Evolutionary conservation across 2,113 vertebrate species (phyloP).

Genomic region (Sardina pilchardus): DNA sequence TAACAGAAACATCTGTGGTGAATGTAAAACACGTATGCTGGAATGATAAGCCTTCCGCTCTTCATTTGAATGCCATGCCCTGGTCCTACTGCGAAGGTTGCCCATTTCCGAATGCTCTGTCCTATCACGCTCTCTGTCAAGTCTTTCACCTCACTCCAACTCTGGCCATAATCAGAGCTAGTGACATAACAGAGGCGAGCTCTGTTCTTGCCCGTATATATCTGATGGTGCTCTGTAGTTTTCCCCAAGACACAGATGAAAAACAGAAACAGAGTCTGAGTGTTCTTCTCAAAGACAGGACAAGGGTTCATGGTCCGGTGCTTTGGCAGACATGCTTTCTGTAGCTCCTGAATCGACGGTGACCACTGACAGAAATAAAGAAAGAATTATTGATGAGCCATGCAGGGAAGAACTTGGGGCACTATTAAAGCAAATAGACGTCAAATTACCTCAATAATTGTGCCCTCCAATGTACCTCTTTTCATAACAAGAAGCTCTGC

Average conservation of each 20-base stretch:
- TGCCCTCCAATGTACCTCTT: slow-evolving; percentile 66
- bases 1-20: slow-evolving; percentile 56
- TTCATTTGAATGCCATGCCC: slow-evolving; percentile 86
- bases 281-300: slow-evolving; percentile 72
- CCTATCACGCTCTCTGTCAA: slow-evolving; percentile 84
- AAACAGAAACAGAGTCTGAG: slow-evolving; percentile 79
- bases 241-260: slow-evolving; percentile 81
- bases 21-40: slow-evolving; percentile 81
- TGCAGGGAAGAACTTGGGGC: background rate
- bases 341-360: slow-evolving; percentile 59
- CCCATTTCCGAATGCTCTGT: slow-evolving; percentile 73
- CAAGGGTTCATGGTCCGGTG: slow-evolving; percentile 80
- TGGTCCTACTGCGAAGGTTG: slow-evolving; percentile 89
- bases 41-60: slow-evolving; percentile 82
- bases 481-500: slow-evolving; percentile 85
- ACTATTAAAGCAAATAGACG: background rate
- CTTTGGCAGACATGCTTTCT: slow-evolving; percentile 56
- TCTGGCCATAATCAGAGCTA: slow-evolving; percentile 80
- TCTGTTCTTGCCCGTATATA: slow-evolving; percentile 79
- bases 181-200: slow-evolving; percentile 84
- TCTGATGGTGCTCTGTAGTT: slow-evolving; percentile 78
- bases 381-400: background rate
- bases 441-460: slow-evolving; percentile 73
- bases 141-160: slow-evolving; percentile 79
- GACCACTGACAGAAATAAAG: slow-evolving; percentile 65